Conservation (phyloP, 2,113 vertebrate genomes). For the Spea multiplicata region DNA sequence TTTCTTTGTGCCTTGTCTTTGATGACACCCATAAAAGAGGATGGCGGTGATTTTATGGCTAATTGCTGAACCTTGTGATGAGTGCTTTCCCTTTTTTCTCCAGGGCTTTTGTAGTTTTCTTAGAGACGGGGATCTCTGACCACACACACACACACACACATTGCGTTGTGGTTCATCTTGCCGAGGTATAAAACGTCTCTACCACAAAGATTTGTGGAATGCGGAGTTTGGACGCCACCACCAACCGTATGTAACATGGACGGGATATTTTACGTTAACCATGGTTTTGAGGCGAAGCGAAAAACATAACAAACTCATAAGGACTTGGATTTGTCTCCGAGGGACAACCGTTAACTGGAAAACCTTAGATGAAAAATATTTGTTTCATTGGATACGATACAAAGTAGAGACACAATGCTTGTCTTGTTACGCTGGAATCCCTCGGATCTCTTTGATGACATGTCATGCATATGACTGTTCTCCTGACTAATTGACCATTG, state of each 20-base stretch:
- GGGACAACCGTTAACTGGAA: no score
- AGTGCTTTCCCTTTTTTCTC: not conserved
- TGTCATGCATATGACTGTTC: no score
- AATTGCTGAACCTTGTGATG: conserved; percentile 29
- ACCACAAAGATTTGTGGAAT: conserved; percentile 36
- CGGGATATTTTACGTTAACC: not conserved
- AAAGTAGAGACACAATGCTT: no score
- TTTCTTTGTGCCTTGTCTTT: conserved; percentile 24
- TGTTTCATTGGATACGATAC: no score
- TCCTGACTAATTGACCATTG: no score
- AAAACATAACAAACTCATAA: not conserved
- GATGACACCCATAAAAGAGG: not conserved
- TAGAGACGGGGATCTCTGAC: conserved; percentile 4
- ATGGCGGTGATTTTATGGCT: conserved; percentile 21
- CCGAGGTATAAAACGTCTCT: conserved; percentile 28
- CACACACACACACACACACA: conserved; percentile 21
- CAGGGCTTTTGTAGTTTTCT: conserved; percentile 9
- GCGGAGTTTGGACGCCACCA: not conserved
- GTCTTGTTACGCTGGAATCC: no score
- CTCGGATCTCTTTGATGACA: no score
- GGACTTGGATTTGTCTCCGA: not conserved
- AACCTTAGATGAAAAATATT: no score
- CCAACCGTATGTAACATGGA: conserved; percentile 15
- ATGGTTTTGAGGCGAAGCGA: not conserved
- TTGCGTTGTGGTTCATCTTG: conserved; percentile 18